These are phyloP conservation scores for Pollenia labialis DNA, from an alignment of 2,888 invertebrate species.

Conservation along the genomic window DNA sequence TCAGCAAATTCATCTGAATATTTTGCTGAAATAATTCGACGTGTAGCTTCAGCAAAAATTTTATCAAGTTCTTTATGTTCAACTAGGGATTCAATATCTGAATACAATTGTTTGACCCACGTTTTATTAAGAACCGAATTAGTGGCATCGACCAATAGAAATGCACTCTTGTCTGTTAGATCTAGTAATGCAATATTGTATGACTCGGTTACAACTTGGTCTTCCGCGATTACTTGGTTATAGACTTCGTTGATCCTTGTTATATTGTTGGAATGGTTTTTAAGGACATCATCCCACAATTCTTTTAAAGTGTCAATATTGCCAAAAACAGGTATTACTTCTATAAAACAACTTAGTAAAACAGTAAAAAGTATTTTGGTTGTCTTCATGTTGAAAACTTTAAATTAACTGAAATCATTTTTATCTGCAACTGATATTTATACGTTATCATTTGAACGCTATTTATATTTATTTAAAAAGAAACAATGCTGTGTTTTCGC, in stretches of 20 bases:
- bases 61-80: slow-evolving; percentile 3
- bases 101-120: not conserved
- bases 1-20: not conserved
- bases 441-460: too few relatives aligned
- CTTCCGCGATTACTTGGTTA: not conserved
- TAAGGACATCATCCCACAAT: slow-evolving; percentile 24
- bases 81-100: not conserved
- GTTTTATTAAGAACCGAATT: not conserved
- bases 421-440: too few relatives aligned
- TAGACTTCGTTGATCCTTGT: too few relatives aligned
- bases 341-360: too few relatives aligned
- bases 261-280: not conserved
- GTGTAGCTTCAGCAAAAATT: slow-evolving; percentile 30
- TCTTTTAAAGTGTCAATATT: not conserved
- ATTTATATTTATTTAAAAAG: too few relatives aligned
- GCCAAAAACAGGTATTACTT: not conserved
- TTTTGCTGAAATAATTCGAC: not conserved
- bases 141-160: slow-evolving; percentile 14
- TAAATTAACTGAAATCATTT: too few relatives aligned
- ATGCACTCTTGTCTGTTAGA: slow-evolving; percentile 36
- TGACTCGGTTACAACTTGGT: slow-evolving; percentile 20
- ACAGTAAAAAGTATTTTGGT: too few relatives aligned
- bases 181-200: slow-evolving; percentile 3
- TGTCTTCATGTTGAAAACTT: too few relatives aligned
- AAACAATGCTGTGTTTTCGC: too few relatives aligned